Evolutionary conservation across 2,888 invertebrate species (phyloP).

Genomic region (Ormia ochracea): DNA sequence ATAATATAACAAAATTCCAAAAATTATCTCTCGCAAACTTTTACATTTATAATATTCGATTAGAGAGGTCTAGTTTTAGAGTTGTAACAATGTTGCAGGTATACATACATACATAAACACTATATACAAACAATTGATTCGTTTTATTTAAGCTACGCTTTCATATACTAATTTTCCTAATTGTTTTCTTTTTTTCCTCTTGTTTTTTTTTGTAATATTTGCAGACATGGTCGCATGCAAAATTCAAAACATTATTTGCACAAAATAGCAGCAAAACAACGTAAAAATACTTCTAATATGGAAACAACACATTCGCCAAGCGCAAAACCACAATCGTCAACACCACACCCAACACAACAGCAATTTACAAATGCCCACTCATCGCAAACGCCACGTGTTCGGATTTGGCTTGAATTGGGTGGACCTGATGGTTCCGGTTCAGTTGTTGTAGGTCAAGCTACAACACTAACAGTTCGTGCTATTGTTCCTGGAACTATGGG

Average conservation of each 20-base stretch:
- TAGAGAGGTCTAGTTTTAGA: no score
- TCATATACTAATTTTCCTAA: background rate
- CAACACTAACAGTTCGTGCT: slow-evolving; percentile 79
- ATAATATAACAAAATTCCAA: no score
- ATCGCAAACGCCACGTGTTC: slow-evolving; percentile 78
- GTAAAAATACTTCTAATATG: slow-evolving; percentile 29
- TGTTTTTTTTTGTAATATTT: background rate
- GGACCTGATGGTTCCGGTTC: slow-evolving; percentile 78
- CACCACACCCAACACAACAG: slow-evolving; percentile 12
- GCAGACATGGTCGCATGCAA: slow-evolving; percentile 58
- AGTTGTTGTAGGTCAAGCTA: slow-evolving; percentile 85
- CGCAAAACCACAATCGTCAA: background rate
- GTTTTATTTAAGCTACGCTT: background rate
- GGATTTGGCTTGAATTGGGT: slow-evolving; percentile 85
- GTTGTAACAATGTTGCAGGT: no score
- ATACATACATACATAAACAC: no score
- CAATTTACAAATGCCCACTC: slow-evolving; percentile 40
- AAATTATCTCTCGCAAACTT: no score
- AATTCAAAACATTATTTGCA: slow-evolving; percentile 27
- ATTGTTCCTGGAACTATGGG: slow-evolving; percentile 82
- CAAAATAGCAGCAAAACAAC: slow-evolving; percentile 32
- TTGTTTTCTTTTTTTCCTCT: background rate
- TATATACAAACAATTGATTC: no score
- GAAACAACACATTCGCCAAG: slow-evolving; percentile 36
- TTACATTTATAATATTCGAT: no score